Evolutionary conservation across 2,888 invertebrate species (phyloP).

Genomic region (Caradrina kadenii): DNA sequence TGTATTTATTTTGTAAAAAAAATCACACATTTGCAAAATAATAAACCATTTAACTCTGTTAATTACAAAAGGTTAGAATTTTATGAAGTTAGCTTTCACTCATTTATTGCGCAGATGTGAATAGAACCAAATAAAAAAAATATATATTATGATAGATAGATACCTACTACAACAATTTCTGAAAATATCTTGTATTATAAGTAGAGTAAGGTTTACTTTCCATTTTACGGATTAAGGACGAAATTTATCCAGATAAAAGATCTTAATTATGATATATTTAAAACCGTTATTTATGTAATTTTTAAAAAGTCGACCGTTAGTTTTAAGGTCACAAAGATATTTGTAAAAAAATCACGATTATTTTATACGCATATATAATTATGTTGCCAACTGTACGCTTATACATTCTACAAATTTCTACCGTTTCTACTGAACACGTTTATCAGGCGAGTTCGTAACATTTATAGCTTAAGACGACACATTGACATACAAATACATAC

Average conservation of each 20-base stretch:
- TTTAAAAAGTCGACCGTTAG: background rate
- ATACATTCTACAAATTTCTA: constrained; percentile 44
- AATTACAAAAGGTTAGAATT: too few species aligned
- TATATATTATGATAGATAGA: background rate
- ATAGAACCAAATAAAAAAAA: background rate
- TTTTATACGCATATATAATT: background rate
- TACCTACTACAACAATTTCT: background rate
- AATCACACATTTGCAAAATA: background rate
- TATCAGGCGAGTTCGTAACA: constrained; percentile 59
- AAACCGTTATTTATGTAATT: background rate
- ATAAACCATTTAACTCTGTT: background rate
- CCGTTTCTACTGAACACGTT: constrained; percentile 64
- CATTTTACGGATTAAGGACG: constrained; percentile 22
- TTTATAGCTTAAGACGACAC: constrained; percentile 54
- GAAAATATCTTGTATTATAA: constrained; percentile 22
- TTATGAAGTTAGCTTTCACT: background rate
- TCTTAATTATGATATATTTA: background rate
- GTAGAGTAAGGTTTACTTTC: background rate
- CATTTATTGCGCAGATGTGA: background rate
- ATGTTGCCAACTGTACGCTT: constrained; percentile 36
- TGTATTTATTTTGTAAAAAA: background rate
- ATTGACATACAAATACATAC: constrained; percentile 20
- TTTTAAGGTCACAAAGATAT: background rate
- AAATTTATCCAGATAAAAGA: constrained; percentile 19
- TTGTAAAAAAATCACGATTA: background rate